Base-by-base conservation (phyloP, 2,113 vertebrate genomes). In the Coregonus clupeaformis region DNA sequence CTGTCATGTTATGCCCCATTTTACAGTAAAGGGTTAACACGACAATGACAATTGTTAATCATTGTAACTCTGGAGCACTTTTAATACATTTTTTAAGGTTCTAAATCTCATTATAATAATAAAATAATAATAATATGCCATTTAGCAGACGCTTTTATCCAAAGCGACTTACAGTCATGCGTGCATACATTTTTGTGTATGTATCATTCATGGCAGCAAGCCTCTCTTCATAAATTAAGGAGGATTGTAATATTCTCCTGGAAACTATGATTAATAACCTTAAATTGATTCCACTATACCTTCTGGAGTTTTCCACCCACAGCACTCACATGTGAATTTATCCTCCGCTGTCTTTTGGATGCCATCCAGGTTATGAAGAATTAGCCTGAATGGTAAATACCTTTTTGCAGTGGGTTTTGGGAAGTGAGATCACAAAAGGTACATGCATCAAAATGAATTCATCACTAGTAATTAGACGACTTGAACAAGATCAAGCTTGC, bases 251-350 rank as follows among this genome's bases (percentile, higher is more conserved):
- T 88, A 64, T 76, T 73, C 70, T 68, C 80, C 70, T 77, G 49
- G 71, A 75, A 84, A 85, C 67, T 59, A 69, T 76, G 81, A 89
- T 91, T 87, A 90, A 88, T 88, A 79, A 80, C 80, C 81, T 86
- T 88, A 79, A 82, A 89, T 86, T 74, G 70, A 72, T 80, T 85
- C 77, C 76, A 11, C 72, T 42, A 47, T 77, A 85, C 85, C 86
- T 86, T 86, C 85, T 86, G 85, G 82, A 84, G 78, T 64, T 71
- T 73, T 72, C 71, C 79, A 78, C 82, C 80, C 77, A 77, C 80
- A 77, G 78, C 69, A 79, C 73, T 81, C 81, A 74, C 75, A 72
- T 83, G 67, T 66, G 68, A 80, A 86, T 88, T 86, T 84, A 83
- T 90, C 77, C 75, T 81, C 78, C 13, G 52, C 72, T 11, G 82